Evolutionary conservation across 2,113 vertebrate genomes (phyloP).

Genomic region (Oostethus manadensis): DNA sequence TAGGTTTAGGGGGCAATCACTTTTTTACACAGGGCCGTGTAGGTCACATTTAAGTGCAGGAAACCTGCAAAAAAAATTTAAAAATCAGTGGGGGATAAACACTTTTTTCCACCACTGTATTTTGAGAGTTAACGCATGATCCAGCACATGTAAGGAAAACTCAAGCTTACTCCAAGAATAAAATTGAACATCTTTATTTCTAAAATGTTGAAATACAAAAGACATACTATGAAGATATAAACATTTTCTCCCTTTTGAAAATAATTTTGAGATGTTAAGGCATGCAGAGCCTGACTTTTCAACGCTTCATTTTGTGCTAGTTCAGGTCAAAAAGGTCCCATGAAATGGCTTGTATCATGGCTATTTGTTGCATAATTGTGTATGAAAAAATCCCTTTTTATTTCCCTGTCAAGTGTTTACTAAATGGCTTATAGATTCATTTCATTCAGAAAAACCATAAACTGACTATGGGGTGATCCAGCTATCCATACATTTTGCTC

Average conservation of each 20-base stretch:
- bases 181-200: slow-evolving; percentile 72
- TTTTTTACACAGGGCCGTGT: no score
- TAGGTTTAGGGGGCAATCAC: no score
- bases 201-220: slow-evolving; percentile 69
- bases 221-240: slow-evolving; percentile 69
- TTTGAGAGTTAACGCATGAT: no score
- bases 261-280: slow-evolving; percentile 61
- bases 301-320: slow-evolving; percentile 53
- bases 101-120: no score
- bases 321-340: slow-evolving; percentile 57
- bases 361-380: slow-evolving; percentile 53
- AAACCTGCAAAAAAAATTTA: no score
- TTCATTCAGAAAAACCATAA: slow-evolving; percentile 9
- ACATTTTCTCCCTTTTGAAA: slow-evolving; percentile 65
- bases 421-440: slow-evolving; percentile 30
- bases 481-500: slow-evolving; percentile 35
- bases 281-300: slow-evolving; percentile 56
- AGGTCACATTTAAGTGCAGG: no score
- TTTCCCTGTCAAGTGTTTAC: slow-evolving; percentile 35
- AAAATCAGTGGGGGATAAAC: no score
- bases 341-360: slow-evolving; percentile 60
- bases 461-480: slow-evolving; percentile 41
- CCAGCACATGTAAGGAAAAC: neutral
- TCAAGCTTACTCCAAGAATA: slow-evolving; percentile 17
- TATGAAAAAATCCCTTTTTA: slow-evolving; percentile 38